Percentiles rank a stretch among this genome's conserved stretches.
Evolutionary conservation across 64 coral and sea anemone genomes (phyloP).

Genomic region (Anthopleura sola): DNA sequence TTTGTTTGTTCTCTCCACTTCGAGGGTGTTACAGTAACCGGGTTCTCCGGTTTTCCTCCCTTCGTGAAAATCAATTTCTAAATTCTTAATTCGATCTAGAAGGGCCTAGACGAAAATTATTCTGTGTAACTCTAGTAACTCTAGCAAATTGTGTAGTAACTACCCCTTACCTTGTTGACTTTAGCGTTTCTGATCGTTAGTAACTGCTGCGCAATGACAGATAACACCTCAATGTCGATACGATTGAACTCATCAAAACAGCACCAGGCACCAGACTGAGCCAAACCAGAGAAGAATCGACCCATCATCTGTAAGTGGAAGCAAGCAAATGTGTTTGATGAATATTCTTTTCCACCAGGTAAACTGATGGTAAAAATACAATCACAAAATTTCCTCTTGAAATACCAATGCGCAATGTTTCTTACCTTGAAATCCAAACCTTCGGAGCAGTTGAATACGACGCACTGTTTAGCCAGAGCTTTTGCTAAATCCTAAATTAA

Average conservation of each 20-base stretch:
- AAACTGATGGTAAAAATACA: neutral
- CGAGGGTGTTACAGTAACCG: no score
- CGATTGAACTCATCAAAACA: constrained; percentile 99
- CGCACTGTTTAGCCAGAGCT: constrained; percentile 95
- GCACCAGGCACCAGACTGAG: constrained; percentile 97
- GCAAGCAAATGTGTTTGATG: neutral
- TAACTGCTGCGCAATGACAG: constrained; percentile 96
- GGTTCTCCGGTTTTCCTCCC: no score
- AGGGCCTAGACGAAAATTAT: no score
- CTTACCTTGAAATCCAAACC: constrained; percentile 82
- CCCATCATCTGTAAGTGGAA: constrained; percentile 84
- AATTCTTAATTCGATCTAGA: no score
- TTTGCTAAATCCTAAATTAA: constrained; percentile 83
- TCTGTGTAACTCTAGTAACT: no score
- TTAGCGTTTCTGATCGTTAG: constrained; percentile 96
- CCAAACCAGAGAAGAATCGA: constrained; percentile 94
- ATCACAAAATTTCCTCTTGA: no score
- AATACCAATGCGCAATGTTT: no score
- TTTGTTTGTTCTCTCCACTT: no score
- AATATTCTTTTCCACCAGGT: neutral
- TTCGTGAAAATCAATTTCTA: no score
- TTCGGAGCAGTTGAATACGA: constrained; percentile 99
- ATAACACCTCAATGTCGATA: constrained; percentile 98
- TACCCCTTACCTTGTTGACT: constrained; percentile 72
- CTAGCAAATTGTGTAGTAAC: no score